phyloP scores from a whole-genome alignment of 1,140 invertebrate genomes.

The Drosophila sturtevanti region DNA sequence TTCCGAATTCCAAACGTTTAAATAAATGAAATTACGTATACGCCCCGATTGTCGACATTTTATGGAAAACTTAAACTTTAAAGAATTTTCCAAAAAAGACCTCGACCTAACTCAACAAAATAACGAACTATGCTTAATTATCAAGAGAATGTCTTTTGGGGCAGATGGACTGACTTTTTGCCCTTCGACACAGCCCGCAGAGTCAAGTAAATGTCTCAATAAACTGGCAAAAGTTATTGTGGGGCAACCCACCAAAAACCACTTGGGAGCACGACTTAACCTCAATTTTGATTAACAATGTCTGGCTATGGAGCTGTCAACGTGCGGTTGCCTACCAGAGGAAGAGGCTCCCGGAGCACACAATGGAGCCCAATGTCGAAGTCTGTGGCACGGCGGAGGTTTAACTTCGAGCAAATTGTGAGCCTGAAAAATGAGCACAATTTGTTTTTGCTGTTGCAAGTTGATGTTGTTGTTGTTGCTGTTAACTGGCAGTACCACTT shows the following conservation, averaged over 20 bases:
- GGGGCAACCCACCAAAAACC: slow-evolving; percentile 22
- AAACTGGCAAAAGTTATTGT: slow-evolving; percentile 59
- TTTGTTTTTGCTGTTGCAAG: slow-evolving; percentile 58
- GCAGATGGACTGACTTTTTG: slow-evolving; percentile 1
- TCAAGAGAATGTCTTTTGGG: slow-evolving; percentile 33
- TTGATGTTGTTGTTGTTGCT: slow-evolving; percentile 46
- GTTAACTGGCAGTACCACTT: slow-evolving; percentile 41
- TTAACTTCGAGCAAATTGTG: slow-evolving; percentile 21
- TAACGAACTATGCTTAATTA: slow-evolving; percentile 64
- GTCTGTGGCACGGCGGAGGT: slow-evolving; percentile 1
- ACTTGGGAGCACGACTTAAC: slow-evolving; percentile 67
- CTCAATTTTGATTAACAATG: slow-evolving; percentile 81
- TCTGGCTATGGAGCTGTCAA: slow-evolving; percentile 77
- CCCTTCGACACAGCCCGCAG: slow-evolving; percentile 11
- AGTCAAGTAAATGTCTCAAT: slow-evolving; percentile 71
- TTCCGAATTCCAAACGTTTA: slow-evolving; percentile 20
- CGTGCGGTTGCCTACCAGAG: slow-evolving; percentile 45
- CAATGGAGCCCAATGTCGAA: slow-evolving; percentile 1
- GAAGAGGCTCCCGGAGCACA: background rate
- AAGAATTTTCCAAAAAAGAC: background rate
- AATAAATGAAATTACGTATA: slow-evolving; percentile 55
- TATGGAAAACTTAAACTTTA: background rate
- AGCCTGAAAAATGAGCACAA: slow-evolving; percentile 73
- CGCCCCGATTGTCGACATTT: slow-evolving; percentile 21
- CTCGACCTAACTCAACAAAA: slow-evolving; percentile 45